Evolutionary conservation across 2,797 vertebrate genomes (phyloP).

Genomic region (Premnoplex brunnescens): DNA sequence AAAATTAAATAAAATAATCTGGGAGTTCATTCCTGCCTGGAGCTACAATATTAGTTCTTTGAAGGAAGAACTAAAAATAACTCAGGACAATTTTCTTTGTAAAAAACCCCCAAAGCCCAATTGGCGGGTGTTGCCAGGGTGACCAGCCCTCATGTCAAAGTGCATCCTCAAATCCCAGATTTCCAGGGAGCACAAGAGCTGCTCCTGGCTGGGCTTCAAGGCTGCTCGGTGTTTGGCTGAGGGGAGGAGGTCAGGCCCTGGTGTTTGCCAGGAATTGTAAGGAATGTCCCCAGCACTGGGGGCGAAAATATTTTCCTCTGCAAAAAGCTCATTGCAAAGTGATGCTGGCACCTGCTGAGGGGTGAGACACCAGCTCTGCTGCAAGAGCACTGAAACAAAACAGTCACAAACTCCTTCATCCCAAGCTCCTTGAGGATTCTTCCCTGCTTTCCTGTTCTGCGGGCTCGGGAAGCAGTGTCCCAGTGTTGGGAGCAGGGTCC

Average conservation of each 20-base stretch:
- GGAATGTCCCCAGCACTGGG: background rate
- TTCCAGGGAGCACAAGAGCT: background rate
- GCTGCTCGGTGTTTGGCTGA: accelerated
- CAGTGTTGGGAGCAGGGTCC: background rate
- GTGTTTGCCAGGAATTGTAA: background rate
- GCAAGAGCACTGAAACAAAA: background rate
- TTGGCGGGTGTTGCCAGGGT: background rate
- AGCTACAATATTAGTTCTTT: background rate
- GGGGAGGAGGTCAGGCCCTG: background rate
- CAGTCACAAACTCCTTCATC: background rate
- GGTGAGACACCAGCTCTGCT: background rate
- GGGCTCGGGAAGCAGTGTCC: background rate
- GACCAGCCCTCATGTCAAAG: background rate
- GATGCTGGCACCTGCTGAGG: background rate
- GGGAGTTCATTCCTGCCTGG: background rate
- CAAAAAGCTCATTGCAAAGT: background rate
- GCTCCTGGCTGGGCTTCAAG: slow-evolving; percentile 42
- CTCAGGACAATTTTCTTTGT: background rate
- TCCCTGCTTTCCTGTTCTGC: background rate
- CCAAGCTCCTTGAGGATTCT: background rate
- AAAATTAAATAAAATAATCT: background rate
- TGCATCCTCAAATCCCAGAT: background rate
- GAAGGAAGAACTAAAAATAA: slow-evolving; percentile 32
- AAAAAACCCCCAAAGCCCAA: background rate
- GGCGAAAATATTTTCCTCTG: background rate